A percentile compares a stretch with the other conserved stretches of the same genome.
Conservation (phyloP, 2,113 vertebrate genomes). For the Sterrhoptilus dennistouni region DNA sequence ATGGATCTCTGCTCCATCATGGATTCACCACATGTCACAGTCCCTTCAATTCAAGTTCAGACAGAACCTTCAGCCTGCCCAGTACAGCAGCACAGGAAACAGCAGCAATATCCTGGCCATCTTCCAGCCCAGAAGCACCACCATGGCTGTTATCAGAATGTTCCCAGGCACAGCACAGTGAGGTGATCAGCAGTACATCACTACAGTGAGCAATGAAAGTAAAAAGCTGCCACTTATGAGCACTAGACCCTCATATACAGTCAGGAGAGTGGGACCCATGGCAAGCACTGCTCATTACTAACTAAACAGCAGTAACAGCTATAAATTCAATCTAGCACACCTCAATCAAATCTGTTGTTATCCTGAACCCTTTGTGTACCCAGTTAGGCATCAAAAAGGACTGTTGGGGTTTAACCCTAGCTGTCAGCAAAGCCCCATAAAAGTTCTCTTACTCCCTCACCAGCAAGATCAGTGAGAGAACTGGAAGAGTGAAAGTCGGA, state of each 20-base stretch:
- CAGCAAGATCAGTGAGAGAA: background rate
- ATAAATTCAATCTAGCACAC: background rate
- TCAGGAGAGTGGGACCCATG: background rate
- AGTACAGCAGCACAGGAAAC: background rate
- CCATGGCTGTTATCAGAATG: background rate
- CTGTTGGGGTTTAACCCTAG: background rate
- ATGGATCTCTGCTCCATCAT: background rate
- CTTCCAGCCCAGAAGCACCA: background rate
- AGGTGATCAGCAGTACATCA: background rate
- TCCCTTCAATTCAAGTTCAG: background rate
- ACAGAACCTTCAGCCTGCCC: background rate
- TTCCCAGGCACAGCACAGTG: background rate
- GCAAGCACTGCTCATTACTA: background rate
- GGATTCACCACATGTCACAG: accelerated
- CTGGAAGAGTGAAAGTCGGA: background rate
- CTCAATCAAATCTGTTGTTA: background rate
- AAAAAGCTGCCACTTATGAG: background rate
- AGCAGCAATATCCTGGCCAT: background rate
- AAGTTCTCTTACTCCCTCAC: background rate
- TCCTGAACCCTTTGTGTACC: background rate
- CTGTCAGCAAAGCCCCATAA: background rate
- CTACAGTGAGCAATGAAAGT: background rate
- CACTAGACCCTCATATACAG: background rate
- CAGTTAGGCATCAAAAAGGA: background rate
- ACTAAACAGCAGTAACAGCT: background rate